A percentile compares a stretch with the other conserved stretches of the same genome.
These are phyloP conservation scores for Neoaliturus tenellus DNA, from an alignment of 2,888 invertebrate species.

Conservation along the genomic window DNA sequence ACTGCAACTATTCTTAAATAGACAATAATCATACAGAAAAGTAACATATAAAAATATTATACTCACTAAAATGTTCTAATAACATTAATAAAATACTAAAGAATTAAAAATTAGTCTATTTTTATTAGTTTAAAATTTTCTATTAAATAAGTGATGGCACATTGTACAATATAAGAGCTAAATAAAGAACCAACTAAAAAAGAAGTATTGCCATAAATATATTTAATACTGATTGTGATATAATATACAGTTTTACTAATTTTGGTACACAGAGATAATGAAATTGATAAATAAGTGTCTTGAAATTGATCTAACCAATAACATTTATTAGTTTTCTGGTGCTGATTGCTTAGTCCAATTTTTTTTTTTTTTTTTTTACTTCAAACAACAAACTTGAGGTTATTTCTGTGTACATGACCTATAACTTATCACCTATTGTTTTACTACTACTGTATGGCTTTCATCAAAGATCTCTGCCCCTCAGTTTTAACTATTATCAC, in stretches of 20 bases:
- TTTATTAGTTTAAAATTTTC: background rate
- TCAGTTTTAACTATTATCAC: too few species aligned
- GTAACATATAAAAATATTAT: conserved; percentile 12
- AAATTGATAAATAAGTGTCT: too few species aligned
- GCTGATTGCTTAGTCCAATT: too few species aligned
- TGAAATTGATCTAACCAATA: too few species aligned
- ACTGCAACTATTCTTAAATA: conserved; percentile 11
- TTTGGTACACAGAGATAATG: too few species aligned
- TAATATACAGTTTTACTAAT: background rate
- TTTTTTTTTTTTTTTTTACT: too few species aligned
- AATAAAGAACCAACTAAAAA: background rate
- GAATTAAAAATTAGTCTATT: background rate
- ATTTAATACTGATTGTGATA: background rate
- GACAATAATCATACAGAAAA: conserved; percentile 11
- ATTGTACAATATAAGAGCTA: background rate
- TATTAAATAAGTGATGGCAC: conserved; percentile 1
- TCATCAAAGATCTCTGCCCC: too few species aligned
- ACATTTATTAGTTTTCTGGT: too few species aligned
- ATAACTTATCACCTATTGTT: too few species aligned
- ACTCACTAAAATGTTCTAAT: conserved; percentile 8
- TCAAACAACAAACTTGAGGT: too few species aligned
- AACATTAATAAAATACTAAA: conserved; percentile 21
- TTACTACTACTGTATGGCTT: too few species aligned
- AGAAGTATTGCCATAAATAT: background rate
- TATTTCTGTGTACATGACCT: too few species aligned